phyloP scores from a whole-genome alignment of 2,888 invertebrate genomes.

The Atrina japonica region DNA sequence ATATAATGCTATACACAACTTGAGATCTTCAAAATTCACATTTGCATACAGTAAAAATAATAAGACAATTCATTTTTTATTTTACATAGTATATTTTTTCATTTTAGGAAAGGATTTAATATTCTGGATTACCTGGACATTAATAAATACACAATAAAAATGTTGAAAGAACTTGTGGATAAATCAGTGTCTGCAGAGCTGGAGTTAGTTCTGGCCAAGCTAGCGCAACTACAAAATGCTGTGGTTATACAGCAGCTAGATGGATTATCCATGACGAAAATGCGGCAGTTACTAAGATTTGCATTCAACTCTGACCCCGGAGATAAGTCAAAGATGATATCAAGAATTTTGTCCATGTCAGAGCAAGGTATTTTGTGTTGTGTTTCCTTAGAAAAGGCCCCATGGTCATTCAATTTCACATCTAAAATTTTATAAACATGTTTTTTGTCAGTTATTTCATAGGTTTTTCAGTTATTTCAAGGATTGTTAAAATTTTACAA shows the following conservation, averaged over 20 bases:
- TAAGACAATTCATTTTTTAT: no score
- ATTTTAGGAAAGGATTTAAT: conserved; percentile 22
- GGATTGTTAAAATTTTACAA: no score
- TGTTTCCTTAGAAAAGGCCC: no score
- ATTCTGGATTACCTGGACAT: conserved; percentile 26
- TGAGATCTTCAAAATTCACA: no score
- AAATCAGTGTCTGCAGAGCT: conserved; percentile 3
- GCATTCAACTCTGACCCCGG: conserved; percentile 7
- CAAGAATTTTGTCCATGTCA: conserved; percentile 11
- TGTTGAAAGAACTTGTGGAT: conserved; percentile 17
- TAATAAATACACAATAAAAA: conserved; percentile 16
- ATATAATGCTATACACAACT: no score
- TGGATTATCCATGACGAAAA: conserved; percentile 19
- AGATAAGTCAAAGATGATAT: conserved; percentile 22
- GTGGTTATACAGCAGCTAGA: conserved; percentile 17
- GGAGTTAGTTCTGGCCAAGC: conserved; percentile 5
- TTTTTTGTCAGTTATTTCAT: no score
- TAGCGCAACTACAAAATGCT: neutral
- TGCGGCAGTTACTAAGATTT: conserved; percentile 9
- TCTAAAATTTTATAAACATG: no score
- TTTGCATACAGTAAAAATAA: no score
- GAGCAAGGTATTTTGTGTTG: conserved; percentile 14
- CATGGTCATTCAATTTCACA: no score
- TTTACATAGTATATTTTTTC: no score
- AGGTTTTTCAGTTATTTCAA: no score